Conservation (phyloP, 2,888 invertebrate species). For the Crematogaster levior region DNA sequence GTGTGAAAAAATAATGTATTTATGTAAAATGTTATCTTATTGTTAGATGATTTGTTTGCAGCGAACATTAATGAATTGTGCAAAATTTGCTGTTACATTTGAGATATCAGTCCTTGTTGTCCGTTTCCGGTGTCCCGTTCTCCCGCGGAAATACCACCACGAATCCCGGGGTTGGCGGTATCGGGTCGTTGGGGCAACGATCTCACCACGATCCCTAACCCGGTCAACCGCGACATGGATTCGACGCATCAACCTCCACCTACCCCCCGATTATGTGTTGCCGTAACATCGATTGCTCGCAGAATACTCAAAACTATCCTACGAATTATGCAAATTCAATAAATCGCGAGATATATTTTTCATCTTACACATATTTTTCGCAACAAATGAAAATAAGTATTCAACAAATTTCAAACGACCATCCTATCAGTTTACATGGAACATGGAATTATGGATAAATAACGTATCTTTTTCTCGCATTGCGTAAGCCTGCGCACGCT, state of each 20-base stretch:
- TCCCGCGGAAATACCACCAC: slow-evolving; percentile 44
- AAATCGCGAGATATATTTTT: background rate
- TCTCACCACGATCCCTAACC: slow-evolving; percentile 83
- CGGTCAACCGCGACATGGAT: slow-evolving; percentile 83
- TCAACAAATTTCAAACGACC: background rate
- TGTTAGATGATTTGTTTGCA: background rate
- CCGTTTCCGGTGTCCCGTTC: slow-evolving; percentile 23
- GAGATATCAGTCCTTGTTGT: slow-evolving; percentile 13
- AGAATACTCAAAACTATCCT: slow-evolving; percentile 50
- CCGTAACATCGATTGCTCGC: slow-evolving; percentile 69
- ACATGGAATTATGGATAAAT: background rate
- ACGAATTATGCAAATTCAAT: slow-evolving; percentile 18
- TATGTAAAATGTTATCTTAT: background rate
- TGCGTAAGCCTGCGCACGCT: background rate
- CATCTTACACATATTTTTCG: background rate
- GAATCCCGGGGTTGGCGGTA: slow-evolving; percentile 56
- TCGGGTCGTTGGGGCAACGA: slow-evolving; percentile 79
- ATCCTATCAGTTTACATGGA: background rate
- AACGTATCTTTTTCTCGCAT: background rate
- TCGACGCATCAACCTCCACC: slow-evolving; percentile 66
- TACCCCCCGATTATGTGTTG: slow-evolving; percentile 66
- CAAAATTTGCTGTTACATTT: background rate
- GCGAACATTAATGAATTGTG: background rate
- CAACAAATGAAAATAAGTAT: background rate
- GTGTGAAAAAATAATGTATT: background rate